These are phyloP conservation scores for Zhengitettix transpicula DNA, from an alignment of 2,888 invertebrate species.

Conservation along the genomic window DNA sequence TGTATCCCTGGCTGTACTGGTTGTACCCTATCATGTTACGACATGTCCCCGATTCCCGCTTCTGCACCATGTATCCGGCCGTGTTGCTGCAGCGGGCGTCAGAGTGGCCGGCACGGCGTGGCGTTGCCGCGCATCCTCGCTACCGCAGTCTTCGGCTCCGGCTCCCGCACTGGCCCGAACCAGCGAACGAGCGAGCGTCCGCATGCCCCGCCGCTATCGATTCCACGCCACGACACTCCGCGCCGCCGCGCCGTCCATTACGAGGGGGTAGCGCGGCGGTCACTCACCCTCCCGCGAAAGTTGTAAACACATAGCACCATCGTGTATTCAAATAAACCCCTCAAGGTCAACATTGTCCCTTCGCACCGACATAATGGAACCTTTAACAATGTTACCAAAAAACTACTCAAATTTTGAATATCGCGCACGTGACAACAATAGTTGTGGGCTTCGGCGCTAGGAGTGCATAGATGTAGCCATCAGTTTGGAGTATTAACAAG, in stretches of 20 bases:
- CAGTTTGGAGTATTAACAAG: too few species aligned
- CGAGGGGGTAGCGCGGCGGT: conserved; percentile 11
- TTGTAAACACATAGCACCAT: too few species aligned
- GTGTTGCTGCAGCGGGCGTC: not conserved
- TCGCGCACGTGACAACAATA: too few species aligned
- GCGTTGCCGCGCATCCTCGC: not conserved
- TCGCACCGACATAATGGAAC: too few species aligned
- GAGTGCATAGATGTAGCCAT: too few species aligned
- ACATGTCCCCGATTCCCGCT: conserved; percentile 30
- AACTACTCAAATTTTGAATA: too few species aligned
- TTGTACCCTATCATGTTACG: conserved; percentile 63
- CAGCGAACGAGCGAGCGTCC: not conserved
- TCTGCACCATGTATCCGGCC: conserved; percentile 21
- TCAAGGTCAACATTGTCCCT: too few species aligned
- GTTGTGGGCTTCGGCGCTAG: too few species aligned
- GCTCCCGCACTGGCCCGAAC: not conserved
- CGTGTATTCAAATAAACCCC: too few species aligned
- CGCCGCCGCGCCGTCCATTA: not conserved
- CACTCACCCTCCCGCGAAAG: not conserved
- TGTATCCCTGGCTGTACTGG: conserved; percentile 61
- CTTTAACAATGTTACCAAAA: too few species aligned
- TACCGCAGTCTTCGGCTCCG: not conserved
- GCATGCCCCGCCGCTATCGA: not conserved
- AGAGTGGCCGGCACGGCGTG: not conserved
- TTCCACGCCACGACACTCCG: conserved; percentile 15